Conservation (phyloP, 2,888 invertebrate species). For the Lutraria lutraria region DNA sequence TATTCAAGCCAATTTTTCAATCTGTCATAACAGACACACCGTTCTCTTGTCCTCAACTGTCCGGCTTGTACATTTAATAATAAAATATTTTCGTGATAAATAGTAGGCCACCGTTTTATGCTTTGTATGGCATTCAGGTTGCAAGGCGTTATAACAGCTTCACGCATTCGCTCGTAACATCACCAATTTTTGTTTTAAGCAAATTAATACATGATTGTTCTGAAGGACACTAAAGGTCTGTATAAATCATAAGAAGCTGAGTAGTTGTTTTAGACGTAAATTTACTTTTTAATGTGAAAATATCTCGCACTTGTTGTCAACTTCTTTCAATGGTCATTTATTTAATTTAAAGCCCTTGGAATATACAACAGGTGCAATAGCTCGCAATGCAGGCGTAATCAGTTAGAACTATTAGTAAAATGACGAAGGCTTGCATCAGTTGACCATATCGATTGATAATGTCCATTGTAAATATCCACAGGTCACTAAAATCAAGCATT, state of each 20-base stretch:
- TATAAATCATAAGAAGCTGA: constrained; percentile 46
- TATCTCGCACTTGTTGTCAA: constrained; percentile 8
- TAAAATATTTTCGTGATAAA: constrained; percentile 62
- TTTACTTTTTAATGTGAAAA: constrained; percentile 24
- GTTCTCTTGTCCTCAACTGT: constrained; percentile 37
- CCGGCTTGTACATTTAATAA: constrained; percentile 53
- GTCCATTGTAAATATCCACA: too few species aligned
- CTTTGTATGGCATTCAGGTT: constrained; percentile 40
- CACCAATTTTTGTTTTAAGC: constrained; percentile 27
- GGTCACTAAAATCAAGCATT: too few species aligned
- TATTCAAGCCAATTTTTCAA: constrained; percentile 67
- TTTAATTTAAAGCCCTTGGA: not conserved
- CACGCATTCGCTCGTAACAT: constrained; percentile 20
- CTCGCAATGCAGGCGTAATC: not conserved
- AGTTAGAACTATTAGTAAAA: not conserved
- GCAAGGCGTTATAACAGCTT: constrained; percentile 42
- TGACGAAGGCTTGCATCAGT: not conserved
- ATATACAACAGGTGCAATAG: not conserved
- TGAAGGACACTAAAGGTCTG: constrained; percentile 14
- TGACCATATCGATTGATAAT: not conserved
- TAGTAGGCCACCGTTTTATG: constrained; percentile 57
- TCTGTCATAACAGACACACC: constrained; percentile 63
- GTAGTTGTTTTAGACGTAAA: constrained; percentile 22
- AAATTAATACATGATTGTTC: constrained; percentile 46
- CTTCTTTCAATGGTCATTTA: constrained; percentile 17